These are phyloP conservation scores for Muscicapa adusta DNA, from an alignment of 2,113 vertebrate species.

Conservation along the genomic window DNA sequence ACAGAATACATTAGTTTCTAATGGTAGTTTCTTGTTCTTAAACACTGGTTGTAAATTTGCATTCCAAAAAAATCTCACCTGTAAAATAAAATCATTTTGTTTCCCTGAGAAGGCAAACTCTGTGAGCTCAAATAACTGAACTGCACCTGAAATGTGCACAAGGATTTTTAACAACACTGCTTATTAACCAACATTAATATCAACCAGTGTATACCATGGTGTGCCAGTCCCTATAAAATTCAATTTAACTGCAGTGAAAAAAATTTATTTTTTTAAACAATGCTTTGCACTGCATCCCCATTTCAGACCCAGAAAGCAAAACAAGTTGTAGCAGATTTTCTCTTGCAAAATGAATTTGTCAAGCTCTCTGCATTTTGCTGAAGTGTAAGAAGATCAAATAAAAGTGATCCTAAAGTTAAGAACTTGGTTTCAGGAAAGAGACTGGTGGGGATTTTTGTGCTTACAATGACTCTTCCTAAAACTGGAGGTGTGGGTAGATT, in stretches of 20 bases:
- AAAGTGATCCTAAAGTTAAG: neutral
- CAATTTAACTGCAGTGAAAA: neutral
- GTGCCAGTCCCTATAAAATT: neutral
- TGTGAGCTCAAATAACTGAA: neutral
- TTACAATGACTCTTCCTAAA: neutral
- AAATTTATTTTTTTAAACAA: neutral
- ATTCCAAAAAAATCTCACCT: neutral
- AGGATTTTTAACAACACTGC: neutral
- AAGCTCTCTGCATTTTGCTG: slow-evolving; percentile 46
- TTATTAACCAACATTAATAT: neutral
- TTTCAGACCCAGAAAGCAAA: neutral
- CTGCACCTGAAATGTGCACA: neutral
- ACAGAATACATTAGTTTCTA: neutral
- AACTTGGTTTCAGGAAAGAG: neutral
- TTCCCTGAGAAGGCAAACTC: neutral
- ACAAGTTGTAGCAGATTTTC: slow-evolving; percentile 23
- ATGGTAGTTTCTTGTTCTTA: neutral
- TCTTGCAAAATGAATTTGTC: slow-evolving; percentile 32
- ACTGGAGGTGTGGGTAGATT: neutral
- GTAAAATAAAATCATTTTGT: neutral
- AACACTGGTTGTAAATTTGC: neutral
- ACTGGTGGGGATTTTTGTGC: neutral
- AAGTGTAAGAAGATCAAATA: slow-evolving; percentile 16
- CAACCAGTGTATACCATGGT: accelerated
- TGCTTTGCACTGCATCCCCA: neutral